phyloP scores from a whole-genome alignment of 2,888 invertebrate species.

The Caenorhabditis wallacei region DNA sequence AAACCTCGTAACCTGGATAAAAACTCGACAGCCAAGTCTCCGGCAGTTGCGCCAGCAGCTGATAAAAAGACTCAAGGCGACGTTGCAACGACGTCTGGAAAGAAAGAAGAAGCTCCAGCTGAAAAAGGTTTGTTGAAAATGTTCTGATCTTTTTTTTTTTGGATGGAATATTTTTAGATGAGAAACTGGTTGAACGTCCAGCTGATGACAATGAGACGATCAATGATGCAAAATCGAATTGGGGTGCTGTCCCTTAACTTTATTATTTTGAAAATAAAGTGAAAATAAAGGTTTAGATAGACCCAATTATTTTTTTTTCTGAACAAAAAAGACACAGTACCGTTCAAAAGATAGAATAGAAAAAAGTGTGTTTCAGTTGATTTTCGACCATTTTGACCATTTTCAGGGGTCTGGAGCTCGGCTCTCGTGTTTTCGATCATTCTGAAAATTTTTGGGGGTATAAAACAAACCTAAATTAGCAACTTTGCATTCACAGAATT shows the following conservation, averaged over 20 bases:
- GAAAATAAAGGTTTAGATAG: too few species aligned
- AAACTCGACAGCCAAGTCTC: background rate
- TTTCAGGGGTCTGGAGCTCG: too few species aligned
- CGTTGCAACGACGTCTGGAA: background rate
- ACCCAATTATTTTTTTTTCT: too few species aligned
- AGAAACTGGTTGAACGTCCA: slow-evolving; percentile 31
- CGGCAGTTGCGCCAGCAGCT: background rate
- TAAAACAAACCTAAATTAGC: too few species aligned
- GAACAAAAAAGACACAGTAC: too few species aligned
- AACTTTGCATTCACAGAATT: too few species aligned
- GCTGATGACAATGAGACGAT: slow-evolving; percentile 64
- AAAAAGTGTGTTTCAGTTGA: too few species aligned
- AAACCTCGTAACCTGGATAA: slow-evolving; percentile 43
- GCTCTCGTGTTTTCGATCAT: too few species aligned
- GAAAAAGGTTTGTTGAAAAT: background rate
- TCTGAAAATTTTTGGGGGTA: too few species aligned
- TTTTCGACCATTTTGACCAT: too few species aligned
- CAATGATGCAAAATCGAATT: slow-evolving; percentile 62
- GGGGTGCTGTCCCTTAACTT: slow-evolving; percentile 40
- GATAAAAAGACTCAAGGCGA: background rate
- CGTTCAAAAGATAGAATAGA: too few species aligned
- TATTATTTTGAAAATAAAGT: background rate
- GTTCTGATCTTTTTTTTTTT: background rate
- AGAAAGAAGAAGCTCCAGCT: slow-evolving; percentile 4
- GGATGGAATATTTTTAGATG: background rate